Percentiles rank a stretch among this genome's conserved stretches.
Conservation (phyloP, 1,140 invertebrate species). For the Pachypeltis micranthus region DNA sequence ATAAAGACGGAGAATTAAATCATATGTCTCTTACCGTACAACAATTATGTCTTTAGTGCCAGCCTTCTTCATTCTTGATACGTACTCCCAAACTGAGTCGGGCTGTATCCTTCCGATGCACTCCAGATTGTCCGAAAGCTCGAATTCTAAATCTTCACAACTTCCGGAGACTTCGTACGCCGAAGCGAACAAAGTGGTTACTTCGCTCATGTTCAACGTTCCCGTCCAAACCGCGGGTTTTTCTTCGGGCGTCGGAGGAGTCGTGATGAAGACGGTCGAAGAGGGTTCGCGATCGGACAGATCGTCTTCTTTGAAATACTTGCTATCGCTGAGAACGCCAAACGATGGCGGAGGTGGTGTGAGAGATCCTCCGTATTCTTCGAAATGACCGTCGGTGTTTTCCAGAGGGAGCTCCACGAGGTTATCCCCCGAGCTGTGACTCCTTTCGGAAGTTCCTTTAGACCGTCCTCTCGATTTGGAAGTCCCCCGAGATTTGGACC, state of each 20-base stretch:
- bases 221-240: conserved; percentile 65
- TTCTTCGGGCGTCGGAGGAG: conserved; percentile 39
- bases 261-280: conserved; percentile 45
- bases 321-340: neutral
- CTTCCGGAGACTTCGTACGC: conserved; percentile 61
- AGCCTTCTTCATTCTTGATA: conserved; percentile 77
- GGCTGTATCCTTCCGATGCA: conserved; percentile 84
- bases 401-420: too few relatives aligned
- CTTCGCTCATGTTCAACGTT: conserved; percentile 78
- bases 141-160: conserved; percentile 51
- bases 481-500: neutral
- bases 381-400: too few relatives aligned
- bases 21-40: conserved; percentile 38
- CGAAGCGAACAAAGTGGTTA: conserved; percentile 74
- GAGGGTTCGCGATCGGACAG: conserved; percentile 41
- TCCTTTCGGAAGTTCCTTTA: too few relatives aligned
- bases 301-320: conserved; percentile 28
- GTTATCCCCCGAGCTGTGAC: too few relatives aligned
- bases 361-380: conserved; percentile 1
- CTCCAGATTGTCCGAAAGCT: conserved; percentile 66
- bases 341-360: neutral
- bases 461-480: neutral
- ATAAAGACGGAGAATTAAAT: too few relatives aligned
- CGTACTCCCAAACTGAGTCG: conserved; percentile 86
- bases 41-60: conserved; percentile 79